These are phyloP conservation scores for Vimba vimba DNA, from an alignment of 2,113 vertebrate genomes.

Conservation along the genomic window DNA sequence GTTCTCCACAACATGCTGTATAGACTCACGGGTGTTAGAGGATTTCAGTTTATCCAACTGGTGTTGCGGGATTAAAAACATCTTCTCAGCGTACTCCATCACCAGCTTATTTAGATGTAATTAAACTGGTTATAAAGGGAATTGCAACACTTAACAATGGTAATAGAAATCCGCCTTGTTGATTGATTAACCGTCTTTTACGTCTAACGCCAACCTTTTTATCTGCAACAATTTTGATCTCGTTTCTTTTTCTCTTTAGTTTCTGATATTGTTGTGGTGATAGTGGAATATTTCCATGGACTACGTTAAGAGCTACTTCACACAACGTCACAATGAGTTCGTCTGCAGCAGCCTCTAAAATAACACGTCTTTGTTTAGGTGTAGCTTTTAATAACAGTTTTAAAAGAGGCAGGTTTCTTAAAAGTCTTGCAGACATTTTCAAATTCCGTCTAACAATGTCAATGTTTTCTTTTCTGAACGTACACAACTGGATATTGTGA, in stretches of 20 bases:
- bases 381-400: slow-evolving; percentile 15
- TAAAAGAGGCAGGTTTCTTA: slow-evolving; percentile 17
- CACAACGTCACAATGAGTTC: not conserved
- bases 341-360: not conserved
- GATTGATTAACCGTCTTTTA: not conserved
- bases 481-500: slow-evolving; percentile 13
- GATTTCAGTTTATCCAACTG: too few relatives aligned
- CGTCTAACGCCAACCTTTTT: not conserved
- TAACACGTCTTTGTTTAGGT: not conserved
- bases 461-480: slow-evolving; percentile 17
- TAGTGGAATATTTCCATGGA: not conserved
- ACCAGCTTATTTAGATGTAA: not conserved
- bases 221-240: not conserved
- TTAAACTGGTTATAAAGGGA: not conserved
- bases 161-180: not conserved
- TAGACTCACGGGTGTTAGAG: too few relatives aligned
- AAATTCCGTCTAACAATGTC: too few relatives aligned
- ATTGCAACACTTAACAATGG: not conserved
- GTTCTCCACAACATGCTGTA: too few relatives aligned
- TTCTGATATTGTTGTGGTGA: not conserved
- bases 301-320: slow-evolving; percentile 11
- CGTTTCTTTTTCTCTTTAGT: not conserved
- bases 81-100: not conserved
- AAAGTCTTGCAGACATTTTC: slow-evolving; percentile 19
- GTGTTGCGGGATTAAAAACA: not conserved